A percentile compares a stretch with the other conserved stretches of the same genome.
These are phyloP conservation scores for Parotia lawesii DNA, from an alignment of 2,113 vertebrate genomes.

Conservation along the genomic window DNA sequence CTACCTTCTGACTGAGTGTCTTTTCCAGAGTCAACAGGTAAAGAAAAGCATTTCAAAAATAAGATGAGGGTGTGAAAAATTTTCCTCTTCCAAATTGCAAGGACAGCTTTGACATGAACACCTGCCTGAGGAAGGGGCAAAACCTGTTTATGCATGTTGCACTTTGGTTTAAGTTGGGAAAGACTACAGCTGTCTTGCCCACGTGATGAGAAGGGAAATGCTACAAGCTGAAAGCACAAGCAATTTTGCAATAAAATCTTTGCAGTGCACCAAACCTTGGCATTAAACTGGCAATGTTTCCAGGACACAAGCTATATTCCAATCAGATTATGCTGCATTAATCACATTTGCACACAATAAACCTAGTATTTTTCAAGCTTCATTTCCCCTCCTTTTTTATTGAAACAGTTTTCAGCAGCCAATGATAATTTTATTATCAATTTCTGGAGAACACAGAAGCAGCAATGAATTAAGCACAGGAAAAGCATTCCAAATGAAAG, in stretches of 20 bases:
- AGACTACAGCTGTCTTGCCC: not conserved
- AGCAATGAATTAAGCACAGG: not conserved
- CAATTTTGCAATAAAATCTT: slow-evolving; percentile 11
- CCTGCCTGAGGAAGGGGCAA: not conserved
- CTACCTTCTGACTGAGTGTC: not conserved
- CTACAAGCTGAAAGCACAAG: not conserved
- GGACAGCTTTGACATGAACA: not conserved
- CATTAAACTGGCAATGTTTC: not conserved
- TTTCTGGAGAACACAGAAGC: not conserved
- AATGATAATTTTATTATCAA: not conserved
- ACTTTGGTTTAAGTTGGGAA: not conserved
- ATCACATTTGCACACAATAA: slow-evolving; percentile 2
- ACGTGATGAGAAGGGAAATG: not conserved
- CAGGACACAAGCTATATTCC: not conserved
- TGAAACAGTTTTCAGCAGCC: not conserved
- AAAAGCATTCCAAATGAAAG: slow-evolving; percentile 12
- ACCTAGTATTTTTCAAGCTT: not conserved
- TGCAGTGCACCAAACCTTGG: not conserved
- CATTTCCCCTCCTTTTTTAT: not conserved
- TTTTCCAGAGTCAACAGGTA: not conserved
- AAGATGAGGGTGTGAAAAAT: not conserved
- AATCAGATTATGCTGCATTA: not conserved
- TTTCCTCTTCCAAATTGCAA: not conserved
- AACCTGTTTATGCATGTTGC: not conserved
- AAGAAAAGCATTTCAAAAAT: not conserved